Base-by-base conservation (phyloP, 1,140 invertebrate species). In the Danaus plexippus region DNA sequence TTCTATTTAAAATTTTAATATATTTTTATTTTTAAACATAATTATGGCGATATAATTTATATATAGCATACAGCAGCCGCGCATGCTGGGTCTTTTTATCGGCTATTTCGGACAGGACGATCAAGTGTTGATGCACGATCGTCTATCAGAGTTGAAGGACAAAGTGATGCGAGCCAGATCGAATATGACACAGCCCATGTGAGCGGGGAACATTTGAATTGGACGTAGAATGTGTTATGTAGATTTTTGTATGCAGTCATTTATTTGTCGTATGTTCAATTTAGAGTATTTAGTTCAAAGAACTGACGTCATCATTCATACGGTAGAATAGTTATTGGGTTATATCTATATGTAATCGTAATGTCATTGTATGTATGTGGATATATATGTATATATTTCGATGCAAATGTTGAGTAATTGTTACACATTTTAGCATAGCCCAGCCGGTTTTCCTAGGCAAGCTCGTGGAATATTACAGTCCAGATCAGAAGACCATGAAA, bases 401-500 rank as follows among this genome's bases (percentile, higher is more conserved):
- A 46, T 22, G 11, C 1, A 12, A 46, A n/a, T 2, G 32, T 44
- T 47, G 18, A 40, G 13, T 32, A 11, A 9, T 22, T 44, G 9
- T 59, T 48, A 58, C 46, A 9, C 47, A 52, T 58, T 18, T 15
- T 80, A 95, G 94, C 77, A 89, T 94, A 65, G 89, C 88, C 46
- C 91, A 94, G 69, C 94, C 94, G 9, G 77, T 95, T 57, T 90
- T 92, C 71, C 87, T 96, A 63, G 93, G 92, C 32, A 88, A 88
- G 47, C 69, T 96, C 47, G 90, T 96, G 52, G 88, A 90, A 50
- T 94, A 90, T 83, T 95, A 94, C 81, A 88, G 86, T 44, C 71
- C 88, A 10, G 75, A 78, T 9, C 77, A 88, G 61, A 75, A 69
- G 47, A 61, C 74, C 0, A 87, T 90, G 61, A 87, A 84, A 10